phyloP scores from a whole-genome alignment of 53 echinoderm and acorn worm genomes.

The Echinarachnius parma region DNA sequence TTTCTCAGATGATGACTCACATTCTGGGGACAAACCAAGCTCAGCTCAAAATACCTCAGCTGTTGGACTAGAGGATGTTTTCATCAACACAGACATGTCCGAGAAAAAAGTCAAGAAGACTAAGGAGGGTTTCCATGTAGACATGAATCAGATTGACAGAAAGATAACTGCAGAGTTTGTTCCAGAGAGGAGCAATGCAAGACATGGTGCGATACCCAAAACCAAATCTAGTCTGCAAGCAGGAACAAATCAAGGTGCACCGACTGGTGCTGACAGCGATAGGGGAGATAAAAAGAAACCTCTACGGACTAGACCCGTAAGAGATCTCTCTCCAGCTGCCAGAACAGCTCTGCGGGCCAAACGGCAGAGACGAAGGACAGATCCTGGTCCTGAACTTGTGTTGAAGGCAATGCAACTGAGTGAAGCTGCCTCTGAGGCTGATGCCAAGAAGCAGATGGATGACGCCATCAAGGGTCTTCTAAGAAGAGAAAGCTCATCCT shows the following conservation, averaged over 20 bases:
- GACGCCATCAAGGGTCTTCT: conserved; percentile 39
- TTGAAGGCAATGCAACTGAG: conserved; percentile 20
- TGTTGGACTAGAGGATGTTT: conserved; percentile 37
- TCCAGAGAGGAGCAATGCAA: conserved; percentile 42
- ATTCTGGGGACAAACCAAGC: conserved; percentile 21
- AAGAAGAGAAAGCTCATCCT: conserved; percentile 66
- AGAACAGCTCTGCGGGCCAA: conserved; percentile 53
- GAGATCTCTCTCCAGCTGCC: conserved; percentile 47
- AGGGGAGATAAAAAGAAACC: not conserved
- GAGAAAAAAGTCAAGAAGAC: conserved; percentile 17
- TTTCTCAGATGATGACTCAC: conserved; percentile 67
- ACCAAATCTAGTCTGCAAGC: conserved; percentile 34
- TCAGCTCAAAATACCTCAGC: conserved; percentile 14
- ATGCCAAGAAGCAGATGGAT: conserved; percentile 23
- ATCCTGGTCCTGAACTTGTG: conserved; percentile 62
- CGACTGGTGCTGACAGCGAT: not conserved
- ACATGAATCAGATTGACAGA: conserved; percentile 35
- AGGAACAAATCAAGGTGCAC: conserved; percentile 4
- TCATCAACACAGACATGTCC: conserved; percentile 19
- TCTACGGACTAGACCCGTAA: conserved; percentile 9
- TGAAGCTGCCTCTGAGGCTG: conserved; percentile 48
- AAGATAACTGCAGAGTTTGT: conserved; percentile 38
- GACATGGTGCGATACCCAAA: conserved; percentile 47
- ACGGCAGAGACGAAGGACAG: conserved; percentile 70
- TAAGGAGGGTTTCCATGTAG: conserved; percentile 40